phyloP scores from a whole-genome alignment of 2,797 vertebrate genomes.

The Tolypeutes matacus region DNA sequence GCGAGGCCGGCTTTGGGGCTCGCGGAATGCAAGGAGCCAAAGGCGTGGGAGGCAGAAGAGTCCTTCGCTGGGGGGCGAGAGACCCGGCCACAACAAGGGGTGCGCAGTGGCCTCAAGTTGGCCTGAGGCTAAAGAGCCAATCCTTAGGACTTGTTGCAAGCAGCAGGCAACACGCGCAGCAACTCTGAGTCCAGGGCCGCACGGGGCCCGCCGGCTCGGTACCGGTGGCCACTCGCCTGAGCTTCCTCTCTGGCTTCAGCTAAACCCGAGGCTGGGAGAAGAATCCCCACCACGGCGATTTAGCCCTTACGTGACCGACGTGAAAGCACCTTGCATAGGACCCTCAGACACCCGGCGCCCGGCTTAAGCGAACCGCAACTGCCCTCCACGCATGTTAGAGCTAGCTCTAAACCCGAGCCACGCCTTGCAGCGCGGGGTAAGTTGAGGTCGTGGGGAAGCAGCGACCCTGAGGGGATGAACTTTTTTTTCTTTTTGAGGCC shows the following conservation, averaged over 20 bases:
- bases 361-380: fast-evolving
- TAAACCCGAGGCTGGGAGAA: neutral
- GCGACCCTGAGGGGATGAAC: neutral
- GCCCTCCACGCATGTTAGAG: neutral
- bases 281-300: neutral
- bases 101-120: neutral
- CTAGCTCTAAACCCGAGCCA: fast-evolving
- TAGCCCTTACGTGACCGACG: neutral
- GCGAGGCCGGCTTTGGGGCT: neutral
- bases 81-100: neutral
- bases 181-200: neutral
- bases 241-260: neutral
- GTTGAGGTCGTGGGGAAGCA: neutral
- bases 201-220: too few relatives aligned
- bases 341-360: fast-evolving
- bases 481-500: too few relatives aligned
- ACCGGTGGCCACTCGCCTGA: neutral
- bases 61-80: neutral
- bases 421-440: too few relatives aligned
- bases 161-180: neutral
- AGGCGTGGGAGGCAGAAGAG: neutral
- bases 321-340: neutral
- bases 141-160: neutral
- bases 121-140: neutral
- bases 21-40: neutral